phyloP scores from a whole-genome alignment of 2,797 vertebrate species.

The Syngnathus rostellatus region DNA sequence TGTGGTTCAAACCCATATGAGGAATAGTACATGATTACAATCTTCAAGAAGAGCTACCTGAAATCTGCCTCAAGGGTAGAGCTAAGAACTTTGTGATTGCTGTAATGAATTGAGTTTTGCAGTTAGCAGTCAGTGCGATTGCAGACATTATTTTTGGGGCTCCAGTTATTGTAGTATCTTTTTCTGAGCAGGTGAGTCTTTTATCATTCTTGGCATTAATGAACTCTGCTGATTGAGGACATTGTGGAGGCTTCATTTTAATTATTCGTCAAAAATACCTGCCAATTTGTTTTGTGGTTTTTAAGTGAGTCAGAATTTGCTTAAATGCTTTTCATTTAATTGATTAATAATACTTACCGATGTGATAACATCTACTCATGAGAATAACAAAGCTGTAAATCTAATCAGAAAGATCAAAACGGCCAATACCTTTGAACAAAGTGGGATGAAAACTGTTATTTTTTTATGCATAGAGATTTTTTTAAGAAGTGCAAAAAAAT shows the following conservation, averaged over 20 bases:
- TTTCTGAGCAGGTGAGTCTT: too few relatives aligned
- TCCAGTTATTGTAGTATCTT: too few relatives aligned
- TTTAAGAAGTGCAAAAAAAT: not conserved
- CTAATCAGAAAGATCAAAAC: not conserved
- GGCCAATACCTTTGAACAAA: too few relatives aligned
- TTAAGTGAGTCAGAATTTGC: not conserved
- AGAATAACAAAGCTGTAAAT: too few relatives aligned
- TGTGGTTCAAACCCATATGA: constrained; percentile 8
- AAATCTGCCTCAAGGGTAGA: constrained; percentile 6
- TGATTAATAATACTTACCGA: not conserved
- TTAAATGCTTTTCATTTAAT: not conserved
- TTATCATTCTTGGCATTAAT: not conserved
- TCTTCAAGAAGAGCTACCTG: constrained; percentile 17
- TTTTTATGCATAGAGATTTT: not conserved
- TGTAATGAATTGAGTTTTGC: constrained; percentile 32
- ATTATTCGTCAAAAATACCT: not conserved
- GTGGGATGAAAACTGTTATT: not conserved
- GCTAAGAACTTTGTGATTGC: constrained; percentile 28
- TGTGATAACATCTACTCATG: not conserved
- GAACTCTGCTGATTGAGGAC: not conserved
- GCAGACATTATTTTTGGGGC: too few relatives aligned
- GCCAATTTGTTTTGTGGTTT: not conserved
- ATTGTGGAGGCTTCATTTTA: not conserved
- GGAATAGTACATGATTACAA: constrained; percentile 8
- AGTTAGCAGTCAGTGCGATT: not conserved